A percentile compares a stretch with the other conserved stretches of the same genome.
Evolutionary conservation across 2,888 invertebrate species (phyloP).

Genomic region (Galeopsomyia nigrocyanea): DNA sequence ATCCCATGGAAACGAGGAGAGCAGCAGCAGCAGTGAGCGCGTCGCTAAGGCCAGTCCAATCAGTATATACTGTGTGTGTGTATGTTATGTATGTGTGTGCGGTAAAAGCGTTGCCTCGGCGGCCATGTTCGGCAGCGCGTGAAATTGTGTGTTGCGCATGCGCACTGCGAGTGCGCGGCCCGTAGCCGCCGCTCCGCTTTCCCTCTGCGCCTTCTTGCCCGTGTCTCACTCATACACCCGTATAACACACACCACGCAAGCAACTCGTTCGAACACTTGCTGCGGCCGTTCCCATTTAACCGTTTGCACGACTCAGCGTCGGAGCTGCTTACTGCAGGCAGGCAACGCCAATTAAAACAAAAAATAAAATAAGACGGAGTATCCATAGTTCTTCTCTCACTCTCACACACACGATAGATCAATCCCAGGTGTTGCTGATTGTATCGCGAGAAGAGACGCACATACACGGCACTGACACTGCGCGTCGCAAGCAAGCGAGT

Average conservation of each 20-base stretch:
- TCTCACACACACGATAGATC: too few species aligned
- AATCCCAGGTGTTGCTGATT: too few species aligned
- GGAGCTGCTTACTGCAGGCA: neutral
- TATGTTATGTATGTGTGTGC: neutral
- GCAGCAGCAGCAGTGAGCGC: neutral
- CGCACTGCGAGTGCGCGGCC: neutral
- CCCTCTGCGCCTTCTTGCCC: neutral
- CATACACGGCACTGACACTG: neutral
- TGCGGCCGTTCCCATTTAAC: too few species aligned
- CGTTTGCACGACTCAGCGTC: too few species aligned
- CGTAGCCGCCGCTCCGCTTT: conserved; percentile 6
- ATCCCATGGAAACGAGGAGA: neutral
- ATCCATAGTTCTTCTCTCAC: too few species aligned
- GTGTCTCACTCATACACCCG: neutral
- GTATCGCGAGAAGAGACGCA: neutral
- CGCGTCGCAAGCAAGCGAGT: too few species aligned
- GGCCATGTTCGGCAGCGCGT: conserved; percentile 1
- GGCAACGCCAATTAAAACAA: too few species aligned
- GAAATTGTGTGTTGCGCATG: neutral
- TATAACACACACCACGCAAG: too few species aligned
- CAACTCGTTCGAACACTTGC: too few species aligned
- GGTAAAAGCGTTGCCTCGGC: neutral
- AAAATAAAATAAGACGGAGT: too few species aligned
- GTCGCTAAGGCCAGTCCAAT: neutral
- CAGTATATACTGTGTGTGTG: neutral